These are phyloP conservation scores for Ophiodon elongatus DNA, from an alignment of 2,113 vertebrate species.

Conservation along the genomic window DNA sequence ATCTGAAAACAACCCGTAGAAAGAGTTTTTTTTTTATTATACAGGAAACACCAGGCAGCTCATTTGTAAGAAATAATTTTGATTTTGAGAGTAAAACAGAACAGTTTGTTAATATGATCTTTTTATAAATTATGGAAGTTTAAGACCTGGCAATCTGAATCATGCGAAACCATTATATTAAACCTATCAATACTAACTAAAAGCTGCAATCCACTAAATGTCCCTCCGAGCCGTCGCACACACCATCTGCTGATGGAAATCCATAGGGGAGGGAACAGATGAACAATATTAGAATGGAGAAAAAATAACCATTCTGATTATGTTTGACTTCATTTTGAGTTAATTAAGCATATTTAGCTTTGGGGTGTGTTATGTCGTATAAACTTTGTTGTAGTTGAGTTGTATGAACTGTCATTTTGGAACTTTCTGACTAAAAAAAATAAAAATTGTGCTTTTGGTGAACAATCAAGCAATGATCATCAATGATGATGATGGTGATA, in stretches of 20 bases:
- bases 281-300: not conserved
- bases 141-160: not conserved
- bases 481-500: not conserved
- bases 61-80: not conserved
- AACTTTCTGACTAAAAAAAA: not conserved
- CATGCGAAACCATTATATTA: not conserved
- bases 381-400: slow-evolving; percentile 2
- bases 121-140: not conserved
- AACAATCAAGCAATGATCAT: not conserved
- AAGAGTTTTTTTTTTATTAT: not conserved
- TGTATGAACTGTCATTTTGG: not conserved
- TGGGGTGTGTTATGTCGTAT: not conserved
- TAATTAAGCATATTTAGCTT: not conserved
- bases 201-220: not conserved
- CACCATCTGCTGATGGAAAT: not conserved
- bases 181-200: not conserved
- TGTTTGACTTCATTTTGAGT: not conserved
- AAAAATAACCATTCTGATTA: not conserved
- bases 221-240: not conserved
- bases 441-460: not conserved
- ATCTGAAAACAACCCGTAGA: slow-evolving; percentile 7
- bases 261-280: not conserved
- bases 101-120: not conserved
- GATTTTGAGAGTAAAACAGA: not conserved
- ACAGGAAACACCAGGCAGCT: slow-evolving; percentile 6